Conservation (phyloP, 2,888 invertebrate genomes). For the Theretra japonica region DNA sequence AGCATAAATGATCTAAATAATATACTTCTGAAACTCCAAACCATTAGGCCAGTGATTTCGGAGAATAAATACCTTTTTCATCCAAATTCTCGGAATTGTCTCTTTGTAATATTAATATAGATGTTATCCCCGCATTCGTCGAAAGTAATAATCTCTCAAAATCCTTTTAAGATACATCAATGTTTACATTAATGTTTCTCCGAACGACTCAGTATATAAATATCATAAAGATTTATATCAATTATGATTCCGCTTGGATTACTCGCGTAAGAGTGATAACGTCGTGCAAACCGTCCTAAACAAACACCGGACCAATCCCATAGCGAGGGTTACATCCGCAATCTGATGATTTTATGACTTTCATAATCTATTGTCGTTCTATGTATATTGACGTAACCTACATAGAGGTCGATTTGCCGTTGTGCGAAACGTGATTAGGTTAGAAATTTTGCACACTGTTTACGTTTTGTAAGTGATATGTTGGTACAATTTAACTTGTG, state of each 20-base stretch:
- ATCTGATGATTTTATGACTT: slow-evolving; percentile 31
- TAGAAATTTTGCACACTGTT: neutral
- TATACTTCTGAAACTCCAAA: too few species aligned
- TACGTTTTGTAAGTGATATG: too few species aligned
- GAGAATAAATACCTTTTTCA: too few species aligned
- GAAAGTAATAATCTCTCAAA: neutral
- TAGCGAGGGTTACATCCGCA: slow-evolving; percentile 5
- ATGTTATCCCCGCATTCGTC: neutral
- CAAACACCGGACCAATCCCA: slow-evolving; percentile 20
- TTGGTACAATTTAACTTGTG: too few species aligned
- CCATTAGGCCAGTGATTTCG: too few species aligned
- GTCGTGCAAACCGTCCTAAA: slow-evolving; percentile 15
- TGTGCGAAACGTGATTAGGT: neutral
- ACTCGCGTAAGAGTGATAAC: slow-evolving; percentile 19
- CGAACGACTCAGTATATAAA: slow-evolving; percentile 7
- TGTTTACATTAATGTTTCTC: neutral
- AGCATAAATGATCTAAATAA: too few species aligned
- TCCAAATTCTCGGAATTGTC: too few species aligned
- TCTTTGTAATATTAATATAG: too few species aligned
- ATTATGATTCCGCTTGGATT: neutral
- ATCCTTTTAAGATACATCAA: neutral
- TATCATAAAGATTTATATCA: slow-evolving; percentile 21
- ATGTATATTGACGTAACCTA: slow-evolving; percentile 15
- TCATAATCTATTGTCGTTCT: slow-evolving; percentile 28
- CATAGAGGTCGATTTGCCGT: neutral